Conservation (phyloP, 1,140 invertebrate species). For the Apolygus lucorum region DNA sequence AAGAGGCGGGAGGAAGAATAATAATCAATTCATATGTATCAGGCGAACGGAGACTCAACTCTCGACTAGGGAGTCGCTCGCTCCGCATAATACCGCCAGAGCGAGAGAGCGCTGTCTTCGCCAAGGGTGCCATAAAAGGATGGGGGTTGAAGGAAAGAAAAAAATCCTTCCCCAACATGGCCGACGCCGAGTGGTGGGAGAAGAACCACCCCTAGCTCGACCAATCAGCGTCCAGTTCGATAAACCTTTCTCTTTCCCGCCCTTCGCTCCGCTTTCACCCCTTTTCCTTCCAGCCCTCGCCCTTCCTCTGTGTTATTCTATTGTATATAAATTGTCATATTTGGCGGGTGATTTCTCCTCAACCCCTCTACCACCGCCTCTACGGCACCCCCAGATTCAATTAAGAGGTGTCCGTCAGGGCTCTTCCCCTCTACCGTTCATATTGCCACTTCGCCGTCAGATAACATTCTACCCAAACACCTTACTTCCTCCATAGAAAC, state of each 20-base stretch:
- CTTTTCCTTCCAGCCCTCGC: background rate
- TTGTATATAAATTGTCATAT: slow-evolving; percentile 20
- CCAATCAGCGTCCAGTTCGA: background rate
- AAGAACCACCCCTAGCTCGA: background rate
- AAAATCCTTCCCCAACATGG: background rate
- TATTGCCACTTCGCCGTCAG: too few species aligned
- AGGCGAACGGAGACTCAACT: background rate
- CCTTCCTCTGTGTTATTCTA: background rate
- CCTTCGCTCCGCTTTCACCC: background rate
- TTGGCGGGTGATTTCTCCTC: slow-evolving; percentile 10
- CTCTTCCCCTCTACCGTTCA: background rate
- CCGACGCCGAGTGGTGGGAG: background rate
- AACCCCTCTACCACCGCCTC: background rate
- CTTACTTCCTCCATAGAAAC: background rate
- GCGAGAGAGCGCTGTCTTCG: too few species aligned
- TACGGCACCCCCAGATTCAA: slow-evolving; percentile 4
- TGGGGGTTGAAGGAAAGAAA: background rate
- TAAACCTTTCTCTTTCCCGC: background rate
- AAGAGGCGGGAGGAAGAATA: too few species aligned
- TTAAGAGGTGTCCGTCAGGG: background rate
- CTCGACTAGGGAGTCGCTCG: background rate
- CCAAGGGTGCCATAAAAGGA: too few species aligned
- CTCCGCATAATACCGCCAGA: background rate
- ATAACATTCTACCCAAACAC: background rate
- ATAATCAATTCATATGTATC: background rate